Percentiles rank a stretch among this genome's conserved stretches.
These are phyloP conservation scores for Paramormyrops hopkinsi DNA, from an alignment of 2,797 vertebrate genomes.

Conservation along the genomic window DNA sequence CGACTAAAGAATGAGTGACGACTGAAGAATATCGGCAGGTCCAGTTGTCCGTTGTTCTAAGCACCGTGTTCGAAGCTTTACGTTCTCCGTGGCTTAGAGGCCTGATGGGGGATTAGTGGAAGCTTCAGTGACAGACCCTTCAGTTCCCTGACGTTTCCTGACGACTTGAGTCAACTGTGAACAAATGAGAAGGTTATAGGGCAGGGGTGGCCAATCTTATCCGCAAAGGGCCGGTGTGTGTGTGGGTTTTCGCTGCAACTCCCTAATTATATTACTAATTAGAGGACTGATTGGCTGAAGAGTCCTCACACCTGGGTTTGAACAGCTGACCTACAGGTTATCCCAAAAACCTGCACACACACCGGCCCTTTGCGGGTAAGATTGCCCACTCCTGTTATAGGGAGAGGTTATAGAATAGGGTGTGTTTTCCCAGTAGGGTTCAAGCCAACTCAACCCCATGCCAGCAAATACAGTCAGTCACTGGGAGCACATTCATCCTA, in stretches of 20 bases:
- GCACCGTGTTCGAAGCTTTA: neutral
- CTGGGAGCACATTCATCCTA: neutral
- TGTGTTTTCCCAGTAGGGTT: neutral
- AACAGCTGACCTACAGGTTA: too few species aligned
- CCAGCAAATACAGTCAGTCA: neutral
- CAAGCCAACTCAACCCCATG: neutral
- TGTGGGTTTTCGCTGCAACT: too few species aligned
- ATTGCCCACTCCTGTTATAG: neutral
- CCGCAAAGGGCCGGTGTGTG: too few species aligned
- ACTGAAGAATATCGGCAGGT: neutral
- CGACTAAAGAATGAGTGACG: neutral
- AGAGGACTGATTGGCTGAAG: too few species aligned
- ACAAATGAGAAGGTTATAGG: neutral
- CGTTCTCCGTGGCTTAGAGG: neutral
- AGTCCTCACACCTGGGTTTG: too few species aligned
- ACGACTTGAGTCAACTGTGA: neutral
- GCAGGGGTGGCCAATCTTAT: too few species aligned
- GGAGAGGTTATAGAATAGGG: neutral
- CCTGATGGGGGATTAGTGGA: neutral
- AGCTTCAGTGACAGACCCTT: neutral
- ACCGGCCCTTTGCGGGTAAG: too few species aligned
- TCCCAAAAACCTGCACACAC: too few species aligned
- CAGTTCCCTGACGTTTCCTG: neutral
- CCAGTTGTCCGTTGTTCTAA: neutral
- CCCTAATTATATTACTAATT: too few species aligned